Base-by-base conservation (phyloP, 2,113 vertebrate genomes). In the Silurus meridionalis region DNA sequence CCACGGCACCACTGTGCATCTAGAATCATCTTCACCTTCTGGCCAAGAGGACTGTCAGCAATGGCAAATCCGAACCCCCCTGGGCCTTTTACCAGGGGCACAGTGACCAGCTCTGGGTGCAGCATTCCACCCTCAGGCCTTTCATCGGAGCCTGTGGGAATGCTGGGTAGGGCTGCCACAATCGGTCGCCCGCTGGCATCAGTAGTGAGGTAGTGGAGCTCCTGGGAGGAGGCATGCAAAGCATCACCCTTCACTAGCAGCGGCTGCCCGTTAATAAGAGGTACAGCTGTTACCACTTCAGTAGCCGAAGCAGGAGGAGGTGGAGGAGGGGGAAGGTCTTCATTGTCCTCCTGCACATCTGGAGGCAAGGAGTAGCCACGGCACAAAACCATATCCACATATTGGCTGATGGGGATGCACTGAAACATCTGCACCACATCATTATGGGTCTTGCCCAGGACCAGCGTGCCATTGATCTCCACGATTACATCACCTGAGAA, bases 371-470 rank as follows among this genome's bases (percentile, higher is more conserved):
- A 96, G 87, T 99, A 99, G 25, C 98, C 98, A 3, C 97, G 97
- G 84, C 98, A 99, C 52, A 99, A 91, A 57, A 97, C 95, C 96
- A 99, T 95, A 94, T 96, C 97, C 86, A 98, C 98, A 15, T 97
- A 98, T 91, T 99, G 98, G 92, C 95, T 97, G 87, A 99, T 91
- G 0, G 97, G 97, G 88, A 99, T 97, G 84, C 97, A 95, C 87
- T 98, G 98, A 91, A 99, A 99, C 97, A 99, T 98, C 94, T 98
- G 97, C 83, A 99, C 98, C 88, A 99, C 98, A 78, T 99, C 98
- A 66, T 97, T 97, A 53, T 99, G 98, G 52, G 98, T 99, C 90
- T 99, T 97, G 67, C 98, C 98, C 87, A 99, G 95, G 77, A 99
- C 98, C 80, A 97, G 97, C 0, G 88, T 93, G 80, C 97, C 94